These are phyloP conservation scores for Linnaemya tessellans DNA, from an alignment of 2,888 invertebrate genomes.

Conservation along the genomic window DNA sequence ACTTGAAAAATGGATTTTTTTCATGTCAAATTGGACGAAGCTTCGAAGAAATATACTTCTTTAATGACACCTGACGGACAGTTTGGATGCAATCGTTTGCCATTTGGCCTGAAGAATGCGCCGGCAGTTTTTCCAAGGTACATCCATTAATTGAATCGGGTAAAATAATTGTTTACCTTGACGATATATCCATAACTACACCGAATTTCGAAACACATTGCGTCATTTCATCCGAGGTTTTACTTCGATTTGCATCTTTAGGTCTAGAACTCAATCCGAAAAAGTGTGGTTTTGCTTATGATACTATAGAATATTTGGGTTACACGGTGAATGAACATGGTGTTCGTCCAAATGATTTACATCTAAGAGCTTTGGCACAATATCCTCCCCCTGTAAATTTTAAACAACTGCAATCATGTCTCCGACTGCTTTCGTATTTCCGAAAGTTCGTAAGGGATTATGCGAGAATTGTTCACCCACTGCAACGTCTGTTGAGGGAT, in stretches of 20 bases:
- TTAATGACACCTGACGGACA: conserved; percentile 54
- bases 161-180: conserved; percentile 34
- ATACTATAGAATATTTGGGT: conserved; percentile 51
- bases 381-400: conserved; percentile 42
- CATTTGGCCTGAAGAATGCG: no score
- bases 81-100: conserved; percentile 30
- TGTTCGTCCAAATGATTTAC: conserved; percentile 41
- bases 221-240: conserved; percentile 5
- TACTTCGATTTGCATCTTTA: background rate
- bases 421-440: conserved; percentile 66
- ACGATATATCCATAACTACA: conserved; percentile 33
- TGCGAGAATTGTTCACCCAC: conserved; percentile 59
- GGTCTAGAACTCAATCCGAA: conserved; percentile 17
- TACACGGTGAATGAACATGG: conserved; percentile 34
- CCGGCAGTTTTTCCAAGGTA: conserved; percentile 40
- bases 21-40: conserved; percentile 38
- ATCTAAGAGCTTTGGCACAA: conserved; percentile 7
- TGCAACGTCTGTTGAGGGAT: conserved; percentile 40
- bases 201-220: conserved; percentile 2
- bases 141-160: conserved; percentile 22
- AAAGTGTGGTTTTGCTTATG: conserved; percentile 28
- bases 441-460: conserved; percentile 35
- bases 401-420: conserved; percentile 59
- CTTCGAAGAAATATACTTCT: conserved; percentile 42
- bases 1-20: conserved; percentile 39